A percentile compares a stretch with the other conserved stretches of the same genome.
Evolutionary conservation across 2,113 vertebrate species (phyloP).

Genomic region (Leptosomus discolor): DNA sequence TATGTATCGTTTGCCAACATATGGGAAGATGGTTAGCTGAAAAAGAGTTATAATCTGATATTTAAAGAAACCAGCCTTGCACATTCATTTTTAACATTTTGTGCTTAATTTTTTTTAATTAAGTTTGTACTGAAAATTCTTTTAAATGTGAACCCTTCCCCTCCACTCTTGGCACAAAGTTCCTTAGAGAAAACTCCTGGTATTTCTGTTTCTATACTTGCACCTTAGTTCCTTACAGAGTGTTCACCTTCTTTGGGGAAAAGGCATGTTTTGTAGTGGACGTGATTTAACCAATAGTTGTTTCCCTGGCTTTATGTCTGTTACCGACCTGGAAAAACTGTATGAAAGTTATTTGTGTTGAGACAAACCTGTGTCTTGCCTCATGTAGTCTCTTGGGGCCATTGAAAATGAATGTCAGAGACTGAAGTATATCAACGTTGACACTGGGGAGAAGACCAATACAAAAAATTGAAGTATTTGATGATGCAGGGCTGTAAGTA

Average conservation of each 20-base stretch:
- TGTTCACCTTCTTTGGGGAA: fast-evolving
- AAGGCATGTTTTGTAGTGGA: fast-evolving
- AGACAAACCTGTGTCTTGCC: neutral
- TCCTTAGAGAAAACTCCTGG: neutral
- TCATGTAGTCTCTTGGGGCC: neutral
- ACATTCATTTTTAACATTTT: neutral
- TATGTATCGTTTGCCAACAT: neutral
- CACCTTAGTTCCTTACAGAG: neutral
- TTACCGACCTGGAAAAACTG: neutral
- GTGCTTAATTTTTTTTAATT: neutral
- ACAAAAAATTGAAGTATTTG: neutral
- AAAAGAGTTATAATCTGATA: neutral
- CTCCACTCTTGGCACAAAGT: fast-evolving
- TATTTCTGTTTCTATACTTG: neutral
- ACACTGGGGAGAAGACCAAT: neutral
- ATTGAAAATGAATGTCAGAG: neutral
- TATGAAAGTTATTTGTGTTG: neutral
- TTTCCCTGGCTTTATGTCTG: neutral
- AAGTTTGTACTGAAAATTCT: neutral
- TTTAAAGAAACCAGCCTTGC: neutral
- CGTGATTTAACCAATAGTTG: fast-evolving
- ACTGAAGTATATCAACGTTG: neutral
- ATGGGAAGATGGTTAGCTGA: neutral
- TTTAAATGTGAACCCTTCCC: neutral
- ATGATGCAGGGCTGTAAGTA: neutral